Evolutionary conservation across 2,113 vertebrate genomes (phyloP), one percentile per base, ranked within the genome.

Genomic region (Alexandromys fortis): DNA sequence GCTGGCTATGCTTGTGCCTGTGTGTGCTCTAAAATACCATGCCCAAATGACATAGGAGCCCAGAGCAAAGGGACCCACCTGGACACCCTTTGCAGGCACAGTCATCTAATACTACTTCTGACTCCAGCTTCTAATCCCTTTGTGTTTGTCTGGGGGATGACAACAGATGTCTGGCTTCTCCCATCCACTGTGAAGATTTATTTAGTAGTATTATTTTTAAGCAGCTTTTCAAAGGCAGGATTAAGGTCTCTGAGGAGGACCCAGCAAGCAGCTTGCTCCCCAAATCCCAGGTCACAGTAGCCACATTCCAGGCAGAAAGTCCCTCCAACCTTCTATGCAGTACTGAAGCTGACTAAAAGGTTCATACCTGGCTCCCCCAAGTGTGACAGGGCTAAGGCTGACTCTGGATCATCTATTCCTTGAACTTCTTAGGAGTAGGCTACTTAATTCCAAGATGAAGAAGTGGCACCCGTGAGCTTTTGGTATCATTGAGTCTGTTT

Each of bases 171-270:
- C 89, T 85, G 70, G 77, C 89, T 94, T 96, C 82, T 90, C 76
- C 86, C 78, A 90, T 72, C 78, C 90, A n/a, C 79, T 24, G 92
- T 47, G 93, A 97, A 96, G 95, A 96, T 96, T 83, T 94, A 86
- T 94, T 94, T 86, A 89, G 91, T 68, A 70, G 90, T 86, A 95
- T 94, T 97, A 93, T 94, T 96, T 96, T 97, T 97, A 97, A 97
- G 92, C 95, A 91, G 95, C 92, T 97, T 96, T 97, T 89, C 92
- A 86, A 89, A 97, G 86, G 85, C 94, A 78, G 88, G 96, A 96
- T 94, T 96, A 95, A 95, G 94, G 73, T 73, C 95, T 92, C 85
- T 49, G 4, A 21, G 87, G 89, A 90, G 88, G 65, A 70, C 89
- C 79, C 63, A 82, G 92, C 58, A 77, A 42, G 67, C 96, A 89